Base-by-base conservation (phyloP, 2,888 invertebrate genomes). In the Tetranychus piercei region DNA sequence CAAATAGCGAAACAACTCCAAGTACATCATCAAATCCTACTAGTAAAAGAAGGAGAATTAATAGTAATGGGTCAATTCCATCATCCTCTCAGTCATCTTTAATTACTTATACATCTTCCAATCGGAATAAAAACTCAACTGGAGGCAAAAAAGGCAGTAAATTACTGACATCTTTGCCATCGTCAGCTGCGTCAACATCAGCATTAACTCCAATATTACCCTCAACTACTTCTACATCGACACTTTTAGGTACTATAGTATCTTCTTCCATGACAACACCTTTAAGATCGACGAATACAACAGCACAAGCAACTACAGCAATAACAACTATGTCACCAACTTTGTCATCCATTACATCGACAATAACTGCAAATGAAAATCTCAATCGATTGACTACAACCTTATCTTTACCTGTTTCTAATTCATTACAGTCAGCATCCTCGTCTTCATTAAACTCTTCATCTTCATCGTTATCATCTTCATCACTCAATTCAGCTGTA, bases 381-480 rank as follows among this genome's bases (percentile, higher is more conserved):
- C 55, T 55, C 55, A 15, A 55, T 55, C 34, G 34, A 34, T 34
- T 34, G 34, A 34, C 55, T 55, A 6, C 55, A 55, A 15, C 55
- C 3, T 55, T 15, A 7, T 55, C 55, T 55, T 55, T 15, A 1
- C 15, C 15, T 15, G 15, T 15, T 15, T 6, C 55, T 55, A 55
- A 55, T 55, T 15, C 15, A 15, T 55, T 55, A 55, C 15, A 9
- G 15, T 55, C 55, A 9, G 15, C 55, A 55, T 55, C 55, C 1
- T 55, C 55, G 9, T 55, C 55, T 55, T 55, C 55, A 55, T 55
- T 15, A 55, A 55, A 55, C 9, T 15, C 55, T 7, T 15, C 9
- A 55, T 15, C 55, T 55, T 77, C 22, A 81, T 78, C 20, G 78
- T 78, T 7, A 79, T 79, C 67, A 81, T 79, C 72, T 34, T 44